These are phyloP conservation scores for Microctonus aethiopoides DNA, from an alignment of 2,888 invertebrate species.

Conservation along the genomic window DNA sequence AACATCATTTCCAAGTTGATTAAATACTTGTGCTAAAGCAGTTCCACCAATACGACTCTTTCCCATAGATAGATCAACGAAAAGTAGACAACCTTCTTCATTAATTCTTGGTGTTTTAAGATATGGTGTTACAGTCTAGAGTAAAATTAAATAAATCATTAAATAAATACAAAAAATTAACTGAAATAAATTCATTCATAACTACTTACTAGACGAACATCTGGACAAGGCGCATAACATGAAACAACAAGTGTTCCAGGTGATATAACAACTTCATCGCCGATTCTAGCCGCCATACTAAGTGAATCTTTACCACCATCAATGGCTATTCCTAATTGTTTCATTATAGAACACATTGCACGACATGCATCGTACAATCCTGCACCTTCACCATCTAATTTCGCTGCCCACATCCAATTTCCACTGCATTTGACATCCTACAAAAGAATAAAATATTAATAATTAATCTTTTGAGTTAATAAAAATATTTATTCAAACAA, in stretches of 20 bases:
- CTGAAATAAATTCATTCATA: slow-evolving; percentile 73
- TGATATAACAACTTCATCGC: slow-evolving; percentile 76
- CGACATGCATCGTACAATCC: slow-evolving; percentile 86
- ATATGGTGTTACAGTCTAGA: slow-evolving; percentile 86
- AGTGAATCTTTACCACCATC: slow-evolving; percentile 98
- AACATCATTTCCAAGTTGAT: slow-evolving; percentile 81
- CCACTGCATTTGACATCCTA: slow-evolving; percentile 97
- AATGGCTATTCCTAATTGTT: slow-evolving; percentile 84
- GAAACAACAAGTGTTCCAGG: slow-evolving; percentile 96
- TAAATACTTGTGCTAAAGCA: slow-evolving; percentile 90
- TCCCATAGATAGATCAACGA: slow-evolving; percentile 81
- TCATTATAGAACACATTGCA: slow-evolving; percentile 90
- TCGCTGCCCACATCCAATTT: slow-evolving; percentile 99
- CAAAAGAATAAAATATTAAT: neutral
- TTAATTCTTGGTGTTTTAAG: slow-evolving; percentile 77
- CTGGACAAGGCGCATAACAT: slow-evolving; percentile 94
- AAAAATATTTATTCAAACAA: neutral
- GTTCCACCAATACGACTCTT: slow-evolving; percentile 89
- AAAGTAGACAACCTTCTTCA: slow-evolving; percentile 76
- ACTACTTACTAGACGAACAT: slow-evolving; percentile 78
- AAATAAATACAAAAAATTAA: neutral
- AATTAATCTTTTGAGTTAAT: neutral
- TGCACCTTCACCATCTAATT: slow-evolving; percentile 92
- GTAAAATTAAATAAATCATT: slow-evolving; percentile 13
- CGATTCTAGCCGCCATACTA: slow-evolving; percentile 94